Evolutionary conservation across 2,113 vertebrate genomes (phyloP).

Genomic region (Anguilla rostrata): DNA sequence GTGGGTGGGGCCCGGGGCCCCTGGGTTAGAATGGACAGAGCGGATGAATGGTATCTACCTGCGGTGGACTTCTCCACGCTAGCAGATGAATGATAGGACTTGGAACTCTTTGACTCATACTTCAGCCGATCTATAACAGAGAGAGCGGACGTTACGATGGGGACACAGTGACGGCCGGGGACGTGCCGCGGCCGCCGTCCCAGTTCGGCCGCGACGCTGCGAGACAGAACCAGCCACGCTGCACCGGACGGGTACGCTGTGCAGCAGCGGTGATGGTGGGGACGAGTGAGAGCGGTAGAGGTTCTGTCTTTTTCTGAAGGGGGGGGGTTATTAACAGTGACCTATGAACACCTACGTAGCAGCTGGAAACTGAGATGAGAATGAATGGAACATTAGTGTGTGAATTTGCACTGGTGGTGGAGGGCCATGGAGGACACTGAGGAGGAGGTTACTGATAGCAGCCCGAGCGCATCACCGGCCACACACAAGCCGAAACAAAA

Average conservation of each 20-base stretch:
- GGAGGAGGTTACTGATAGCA: background rate
- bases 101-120: constrained; percentile 95
- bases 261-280: background rate
- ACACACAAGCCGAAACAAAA: background rate
- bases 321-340: background rate
- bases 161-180: background rate
- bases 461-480: background rate
- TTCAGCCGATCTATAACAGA: constrained; percentile 92
- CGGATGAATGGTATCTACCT: constrained; percentile 65
- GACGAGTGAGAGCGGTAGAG: background rate
- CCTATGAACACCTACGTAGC: background rate
- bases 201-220: background rate
- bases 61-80: constrained; percentile 61
- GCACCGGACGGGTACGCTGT: background rate
- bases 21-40: constrained; percentile 10
- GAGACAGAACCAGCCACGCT: background rate
- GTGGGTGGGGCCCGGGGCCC: background rate
- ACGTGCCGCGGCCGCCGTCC: background rate
- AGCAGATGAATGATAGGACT: constrained; percentile 71
- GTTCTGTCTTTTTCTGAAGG: background rate
- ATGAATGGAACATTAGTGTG: background rate
- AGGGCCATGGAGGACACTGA: background rate
- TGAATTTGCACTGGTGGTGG: background rate
- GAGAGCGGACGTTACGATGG: constrained; percentile 60
- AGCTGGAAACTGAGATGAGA: background rate